phyloP scores from a whole-genome alignment of 2,888 invertebrate species.

The Andrena trimmerana region DNA sequence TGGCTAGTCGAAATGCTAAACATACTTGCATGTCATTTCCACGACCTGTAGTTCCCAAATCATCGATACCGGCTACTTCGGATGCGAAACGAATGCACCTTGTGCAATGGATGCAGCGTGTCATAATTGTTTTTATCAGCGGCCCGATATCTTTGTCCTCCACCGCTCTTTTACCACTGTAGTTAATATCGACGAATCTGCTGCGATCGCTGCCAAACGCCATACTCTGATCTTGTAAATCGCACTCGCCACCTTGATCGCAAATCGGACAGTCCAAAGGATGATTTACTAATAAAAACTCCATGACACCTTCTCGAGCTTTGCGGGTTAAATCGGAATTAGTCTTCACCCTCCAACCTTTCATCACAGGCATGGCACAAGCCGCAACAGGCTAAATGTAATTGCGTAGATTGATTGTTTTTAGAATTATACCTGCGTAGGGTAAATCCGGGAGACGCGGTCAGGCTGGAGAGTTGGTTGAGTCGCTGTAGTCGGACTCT shows the following conservation, averaged over 20 bases:
- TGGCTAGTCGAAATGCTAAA: neutral
- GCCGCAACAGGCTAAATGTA: constrained; percentile 94
- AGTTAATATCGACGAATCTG: constrained; percentile 96
- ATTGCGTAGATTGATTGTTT: neutral
- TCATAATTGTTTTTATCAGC: constrained; percentile 99
- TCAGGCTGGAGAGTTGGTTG: neutral
- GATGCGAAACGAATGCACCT: constrained; percentile 99
- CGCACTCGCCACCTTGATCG: constrained; percentile 98
- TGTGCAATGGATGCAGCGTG: constrained; percentile 99
- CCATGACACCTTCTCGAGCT: constrained; percentile 97
- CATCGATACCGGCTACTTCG: constrained; percentile 99
- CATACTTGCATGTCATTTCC: constrained; percentile 97
- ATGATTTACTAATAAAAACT: constrained; percentile 99
- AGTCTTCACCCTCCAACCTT: constrained; percentile 99
- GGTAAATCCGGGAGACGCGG: neutral
- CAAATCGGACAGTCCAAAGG: constrained; percentile 99
- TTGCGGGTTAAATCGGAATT: constrained; percentile 95
- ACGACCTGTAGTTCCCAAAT: constrained; percentile 97
- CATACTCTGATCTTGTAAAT: constrained; percentile 99
- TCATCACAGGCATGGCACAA: constrained; percentile 99
- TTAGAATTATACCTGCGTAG: neutral
- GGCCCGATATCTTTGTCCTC: constrained; percentile 99
- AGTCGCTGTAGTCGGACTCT: neutral
- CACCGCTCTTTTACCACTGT: constrained; percentile 97
- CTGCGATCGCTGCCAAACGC: constrained; percentile 98